phyloP scores from a whole-genome alignment of 23 tunicate genomes.

The Phallusia fumigata region DNA sequence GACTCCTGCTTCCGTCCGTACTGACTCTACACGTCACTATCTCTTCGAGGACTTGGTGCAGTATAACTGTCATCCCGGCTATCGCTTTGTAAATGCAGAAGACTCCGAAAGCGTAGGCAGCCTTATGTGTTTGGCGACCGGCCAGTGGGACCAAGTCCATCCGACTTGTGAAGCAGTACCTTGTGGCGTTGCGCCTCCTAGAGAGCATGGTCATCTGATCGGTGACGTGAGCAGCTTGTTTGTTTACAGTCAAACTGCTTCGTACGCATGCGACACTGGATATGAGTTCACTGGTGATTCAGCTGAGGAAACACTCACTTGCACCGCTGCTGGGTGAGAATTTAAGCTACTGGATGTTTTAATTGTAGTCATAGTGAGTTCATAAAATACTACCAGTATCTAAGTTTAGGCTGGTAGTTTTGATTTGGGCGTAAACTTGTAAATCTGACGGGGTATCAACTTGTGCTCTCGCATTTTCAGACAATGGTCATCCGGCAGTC shows the following conservation, averaged over 20 bases:
- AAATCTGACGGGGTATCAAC: no score
- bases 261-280: constrained; percentile 50
- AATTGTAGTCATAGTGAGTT: no score
- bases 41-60: constrained; percentile 29
- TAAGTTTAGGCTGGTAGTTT: no score
- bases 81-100: background rate
- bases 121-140: constrained; percentile 14
- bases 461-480: constrained; percentile 4
- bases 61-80: constrained; percentile 36
- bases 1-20: background rate
- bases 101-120: background rate
- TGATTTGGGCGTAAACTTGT: no score
- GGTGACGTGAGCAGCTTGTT: background rate
- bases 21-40: background rate
- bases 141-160: constrained; percentile 28
- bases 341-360: no score
- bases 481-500: constrained; percentile 24
- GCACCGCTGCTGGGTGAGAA: constrained; percentile 42
- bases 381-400: no score
- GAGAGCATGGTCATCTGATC: constrained; percentile 41
- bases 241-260: constrained; percentile 15
- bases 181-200: constrained; percentile 45
- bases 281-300: constrained; percentile 25
- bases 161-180: constrained; percentile 55
- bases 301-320: constrained; percentile 26